Evolutionary conservation across 2,797 vertebrate genomes (phyloP).

Genomic region (Chelon auratus): DNA sequence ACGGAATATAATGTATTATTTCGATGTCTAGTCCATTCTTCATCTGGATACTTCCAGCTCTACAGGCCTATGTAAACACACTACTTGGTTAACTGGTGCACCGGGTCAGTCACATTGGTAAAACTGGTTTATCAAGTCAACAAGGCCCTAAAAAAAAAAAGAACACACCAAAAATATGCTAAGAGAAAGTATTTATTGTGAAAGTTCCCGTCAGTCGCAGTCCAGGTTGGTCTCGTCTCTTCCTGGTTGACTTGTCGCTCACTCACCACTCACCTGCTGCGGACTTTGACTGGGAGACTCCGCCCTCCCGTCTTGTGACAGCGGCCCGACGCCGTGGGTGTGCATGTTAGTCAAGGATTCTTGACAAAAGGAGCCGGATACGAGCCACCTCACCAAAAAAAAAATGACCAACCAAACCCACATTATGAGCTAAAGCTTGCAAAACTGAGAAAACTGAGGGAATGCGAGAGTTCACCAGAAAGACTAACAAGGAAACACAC

Average conservation of each 20-base stretch:
- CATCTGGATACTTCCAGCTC: neutral
- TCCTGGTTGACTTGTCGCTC: constrained; percentile 17
- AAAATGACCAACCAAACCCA: neutral
- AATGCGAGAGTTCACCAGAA: neutral
- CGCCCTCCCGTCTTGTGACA: constrained; percentile 83
- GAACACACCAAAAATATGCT: too few relatives aligned
- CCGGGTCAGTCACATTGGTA: too few relatives aligned
- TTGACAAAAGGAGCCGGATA: constrained; percentile 80
- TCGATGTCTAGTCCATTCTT: too few relatives aligned
- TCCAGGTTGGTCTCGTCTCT: neutral
- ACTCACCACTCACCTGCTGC: constrained; percentile 62
- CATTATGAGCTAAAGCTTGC: neutral
- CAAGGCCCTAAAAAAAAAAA: too few relatives aligned
- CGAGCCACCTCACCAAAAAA: constrained; percentile 21
- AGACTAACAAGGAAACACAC: constrained; percentile 21
- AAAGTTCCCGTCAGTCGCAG: neutral
- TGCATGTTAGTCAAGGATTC: constrained; percentile 78
- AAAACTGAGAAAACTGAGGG: neutral
- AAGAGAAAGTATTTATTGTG: constrained; percentile 50
- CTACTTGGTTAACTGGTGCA: neutral
- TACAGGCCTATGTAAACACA: neutral
- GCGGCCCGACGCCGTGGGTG: constrained; percentile 69
- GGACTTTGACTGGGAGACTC: constrained; percentile 60
- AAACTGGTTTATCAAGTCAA: too few relatives aligned
- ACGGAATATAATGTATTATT: too few relatives aligned